Evolutionary conservation across 2,888 invertebrate species (phyloP).

Genomic region (Hypena proboscidalis): DNA sequence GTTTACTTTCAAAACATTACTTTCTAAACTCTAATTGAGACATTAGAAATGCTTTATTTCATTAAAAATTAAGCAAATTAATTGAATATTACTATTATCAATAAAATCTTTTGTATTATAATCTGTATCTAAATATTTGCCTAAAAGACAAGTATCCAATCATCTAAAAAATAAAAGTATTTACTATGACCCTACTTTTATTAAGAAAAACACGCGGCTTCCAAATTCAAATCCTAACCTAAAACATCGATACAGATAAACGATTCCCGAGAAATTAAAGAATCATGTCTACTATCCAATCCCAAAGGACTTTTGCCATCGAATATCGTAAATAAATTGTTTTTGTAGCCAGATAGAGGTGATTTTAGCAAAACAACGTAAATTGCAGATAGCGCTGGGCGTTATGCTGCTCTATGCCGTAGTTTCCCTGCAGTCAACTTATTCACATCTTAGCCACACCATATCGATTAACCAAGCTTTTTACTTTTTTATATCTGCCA

Average conservation of each 20-base stretch:
- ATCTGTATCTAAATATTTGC: too few species aligned
- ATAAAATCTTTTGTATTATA: neutral
- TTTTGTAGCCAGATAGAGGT: constrained; percentile 44
- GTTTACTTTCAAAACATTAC: constrained; percentile 14
- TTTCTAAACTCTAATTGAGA: neutral
- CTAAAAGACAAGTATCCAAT: neutral
- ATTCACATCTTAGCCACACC: constrained; percentile 72
- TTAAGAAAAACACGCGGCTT: constrained; percentile 16
- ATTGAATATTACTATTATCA: too few species aligned
- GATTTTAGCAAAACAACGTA: constrained; percentile 50
- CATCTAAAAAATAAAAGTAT: neutral
- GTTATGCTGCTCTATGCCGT: constrained; percentile 78
- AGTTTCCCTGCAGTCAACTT: constrained; percentile 78
- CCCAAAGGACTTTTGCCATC: constrained; percentile 12
- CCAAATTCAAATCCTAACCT: constrained; percentile 31
- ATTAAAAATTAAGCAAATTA: neutral
- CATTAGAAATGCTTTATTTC: neutral
- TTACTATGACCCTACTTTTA: neutral
- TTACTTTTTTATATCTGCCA: constrained; percentile 50
- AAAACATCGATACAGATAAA: constrained; percentile 21
- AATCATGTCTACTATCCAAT: constrained; percentile 16
- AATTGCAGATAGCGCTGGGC: constrained; percentile 78
- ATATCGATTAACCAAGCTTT: constrained; percentile 74
- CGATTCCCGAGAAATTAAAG: constrained; percentile 4
- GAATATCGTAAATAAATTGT: constrained; percentile 31